Conservation (phyloP, 2,888 invertebrate species). For the Galerucella calmariensis region DNA sequence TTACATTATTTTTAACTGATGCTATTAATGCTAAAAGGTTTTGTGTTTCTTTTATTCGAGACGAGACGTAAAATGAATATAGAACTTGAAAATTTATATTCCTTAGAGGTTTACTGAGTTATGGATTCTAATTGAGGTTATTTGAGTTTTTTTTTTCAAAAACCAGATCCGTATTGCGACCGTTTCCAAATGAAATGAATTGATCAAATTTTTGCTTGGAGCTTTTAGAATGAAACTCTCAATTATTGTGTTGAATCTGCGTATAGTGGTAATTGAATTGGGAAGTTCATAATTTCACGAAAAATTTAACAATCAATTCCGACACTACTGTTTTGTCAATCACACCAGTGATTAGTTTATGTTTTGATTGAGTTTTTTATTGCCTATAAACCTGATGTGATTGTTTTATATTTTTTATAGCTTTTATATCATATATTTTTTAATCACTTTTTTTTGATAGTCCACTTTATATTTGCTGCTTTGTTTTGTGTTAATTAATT, state of each 20-base stretch:
- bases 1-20: too few relatives aligned
- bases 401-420: neutral
- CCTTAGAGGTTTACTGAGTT: neutral
- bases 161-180: too few relatives aligned
- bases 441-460: too few relatives aligned
- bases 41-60: neutral
- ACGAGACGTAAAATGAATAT: neutral
- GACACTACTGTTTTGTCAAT: neutral
- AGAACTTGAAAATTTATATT: neutral
- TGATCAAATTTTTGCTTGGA: too few relatives aligned
- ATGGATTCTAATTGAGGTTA: too few relatives aligned
- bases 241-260: neutral
- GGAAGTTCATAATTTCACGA: neutral
- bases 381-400: neutral
- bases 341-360: neutral
- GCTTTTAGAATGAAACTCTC: neutral
- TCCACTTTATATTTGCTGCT: too few relatives aligned
- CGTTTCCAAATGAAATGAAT: too few relatives aligned
- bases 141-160: too few relatives aligned
- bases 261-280: neutral
- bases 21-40: neutral
- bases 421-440: neutral
- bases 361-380: neutral
- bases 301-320: neutral
- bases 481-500: too few relatives aligned